Conservation (phyloP, 2,888 invertebrate genomes). For the Drosophila trichaetosa region DNA sequence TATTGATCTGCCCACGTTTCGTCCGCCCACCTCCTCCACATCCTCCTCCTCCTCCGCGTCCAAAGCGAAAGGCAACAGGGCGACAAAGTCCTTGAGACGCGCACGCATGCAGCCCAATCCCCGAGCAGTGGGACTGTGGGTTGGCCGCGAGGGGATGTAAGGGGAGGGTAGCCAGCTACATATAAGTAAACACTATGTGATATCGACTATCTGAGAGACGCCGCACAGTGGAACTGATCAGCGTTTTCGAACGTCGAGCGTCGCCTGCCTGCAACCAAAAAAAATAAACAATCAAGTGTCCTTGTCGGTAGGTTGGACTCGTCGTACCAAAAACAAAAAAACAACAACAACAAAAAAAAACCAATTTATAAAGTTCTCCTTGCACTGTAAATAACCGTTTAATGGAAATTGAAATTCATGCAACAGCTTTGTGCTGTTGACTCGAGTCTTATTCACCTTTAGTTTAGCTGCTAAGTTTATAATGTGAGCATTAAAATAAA, state of each 20-base stretch:
- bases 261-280: not conserved
- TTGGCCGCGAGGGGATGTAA: not conserved
- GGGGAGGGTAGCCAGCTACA: slow-evolving; percentile 20
- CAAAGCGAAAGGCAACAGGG: slow-evolving; percentile 20
- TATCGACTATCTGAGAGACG: slow-evolving; percentile 55
- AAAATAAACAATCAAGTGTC: not conserved
- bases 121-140: slow-evolving; percentile 13
- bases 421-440: slow-evolving; percentile 34
- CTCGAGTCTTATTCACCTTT: slow-evolving; percentile 36
- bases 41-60: slow-evolving; percentile 65
- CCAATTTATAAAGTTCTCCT: slow-evolving; percentile 12
- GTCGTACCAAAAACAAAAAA: slow-evolving; percentile 25
- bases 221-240: slow-evolving; percentile 21
- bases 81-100: slow-evolving; percentile 25
- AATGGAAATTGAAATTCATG: slow-evolving; percentile 43
- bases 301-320: slow-evolving; percentile 1
- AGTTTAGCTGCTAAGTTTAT: slow-evolving; percentile 48
- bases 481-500: slow-evolving; percentile 61
- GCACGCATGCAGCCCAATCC: slow-evolving; percentile 35
- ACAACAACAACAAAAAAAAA: not conserved
- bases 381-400: slow-evolving; percentile 65
- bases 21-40: slow-evolving; percentile 81
- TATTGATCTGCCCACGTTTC: slow-evolving; percentile 87
- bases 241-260: slow-evolving; percentile 17
- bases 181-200: slow-evolving; percentile 67